Conservation (phyloP, 2,113 vertebrate species). For the Megaceryle torquata region DNA sequence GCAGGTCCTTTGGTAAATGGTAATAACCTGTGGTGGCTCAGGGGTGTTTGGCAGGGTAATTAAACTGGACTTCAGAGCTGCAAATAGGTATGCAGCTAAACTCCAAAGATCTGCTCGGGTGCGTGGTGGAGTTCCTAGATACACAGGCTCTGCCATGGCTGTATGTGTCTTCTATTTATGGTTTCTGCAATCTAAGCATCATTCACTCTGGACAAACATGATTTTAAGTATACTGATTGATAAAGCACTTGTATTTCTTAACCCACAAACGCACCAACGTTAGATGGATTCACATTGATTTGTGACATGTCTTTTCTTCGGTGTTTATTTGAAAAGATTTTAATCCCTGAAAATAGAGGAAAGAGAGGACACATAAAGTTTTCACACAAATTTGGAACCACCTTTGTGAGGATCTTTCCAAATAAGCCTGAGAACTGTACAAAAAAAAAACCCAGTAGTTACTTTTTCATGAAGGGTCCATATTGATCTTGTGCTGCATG, state of each 20-base stretch:
- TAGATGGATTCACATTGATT: not conserved
- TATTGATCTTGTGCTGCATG: slow-evolving; percentile 20
- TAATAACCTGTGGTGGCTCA: not conserved
- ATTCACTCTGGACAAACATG: not conserved
- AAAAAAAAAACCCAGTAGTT: not conserved
- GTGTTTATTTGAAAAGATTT: not conserved
- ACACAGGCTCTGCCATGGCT: not conserved
- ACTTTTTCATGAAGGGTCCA: not conserved
- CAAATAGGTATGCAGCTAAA: not conserved
- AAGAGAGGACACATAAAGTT: not conserved
- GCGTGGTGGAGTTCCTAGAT: not conserved
- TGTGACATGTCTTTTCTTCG: not conserved
- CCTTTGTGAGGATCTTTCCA: not conserved
- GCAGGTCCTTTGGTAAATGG: not conserved
- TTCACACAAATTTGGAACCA: not conserved
- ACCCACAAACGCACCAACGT: not conserved
- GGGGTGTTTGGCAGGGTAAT: not conserved
- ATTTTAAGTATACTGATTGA: not conserved
- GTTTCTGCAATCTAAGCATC: not conserved
- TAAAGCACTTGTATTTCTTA: not conserved
- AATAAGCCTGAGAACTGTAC: not conserved
- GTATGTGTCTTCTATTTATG: not conserved
- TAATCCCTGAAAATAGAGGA: not conserved
- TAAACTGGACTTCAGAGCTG: not conserved
- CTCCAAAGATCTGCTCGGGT: not conserved